Percentiles rank a stretch among this genome's conserved stretches.
These are phyloP conservation scores for Centropyge bicolor DNA, from an alignment of 2,797 vertebrate genomes.

Conservation along the genomic window DNA sequence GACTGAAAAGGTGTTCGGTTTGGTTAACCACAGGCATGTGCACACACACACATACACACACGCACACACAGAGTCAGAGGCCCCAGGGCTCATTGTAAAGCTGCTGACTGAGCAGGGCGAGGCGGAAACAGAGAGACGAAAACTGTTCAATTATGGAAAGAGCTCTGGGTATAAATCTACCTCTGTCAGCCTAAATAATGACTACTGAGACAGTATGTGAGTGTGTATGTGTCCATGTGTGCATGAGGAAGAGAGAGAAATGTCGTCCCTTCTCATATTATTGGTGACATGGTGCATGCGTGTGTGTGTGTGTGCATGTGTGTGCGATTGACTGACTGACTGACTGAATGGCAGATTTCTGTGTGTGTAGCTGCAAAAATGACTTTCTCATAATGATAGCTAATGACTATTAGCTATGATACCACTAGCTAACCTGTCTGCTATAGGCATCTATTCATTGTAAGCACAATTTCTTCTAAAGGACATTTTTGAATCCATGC, in stretches of 20 bases:
- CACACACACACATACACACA: constrained; percentile 16
- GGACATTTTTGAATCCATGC: background rate
- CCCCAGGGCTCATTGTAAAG: constrained; percentile 64
- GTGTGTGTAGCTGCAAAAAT: background rate
- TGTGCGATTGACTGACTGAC: constrained; percentile 47
- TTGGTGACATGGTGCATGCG: constrained; percentile 53
- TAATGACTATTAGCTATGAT: background rate
- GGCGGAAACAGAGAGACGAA: constrained; percentile 75
- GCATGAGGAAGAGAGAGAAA: constrained; percentile 9
- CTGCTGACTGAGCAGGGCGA: constrained; percentile 77
- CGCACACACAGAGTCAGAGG: constrained; percentile 31
- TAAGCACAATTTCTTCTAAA: background rate
- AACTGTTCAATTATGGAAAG: constrained; percentile 85
- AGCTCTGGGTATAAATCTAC: constrained; percentile 82
- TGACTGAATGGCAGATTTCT: constrained; percentile 22
- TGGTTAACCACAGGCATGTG: constrained; percentile 9
- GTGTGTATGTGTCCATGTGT: constrained; percentile 22
- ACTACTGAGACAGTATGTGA: constrained; percentile 65
- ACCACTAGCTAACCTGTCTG: background rate
- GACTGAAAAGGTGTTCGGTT: constrained; percentile 37
- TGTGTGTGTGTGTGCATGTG: constrained; percentile 12
- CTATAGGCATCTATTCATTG: background rate
- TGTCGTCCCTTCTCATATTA: constrained; percentile 44
- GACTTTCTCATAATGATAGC: background rate
- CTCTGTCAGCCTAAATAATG: constrained; percentile 80